phyloP scores from a whole-genome alignment of 2,888 invertebrate genomes.

The Agrotis clavis region DNA sequence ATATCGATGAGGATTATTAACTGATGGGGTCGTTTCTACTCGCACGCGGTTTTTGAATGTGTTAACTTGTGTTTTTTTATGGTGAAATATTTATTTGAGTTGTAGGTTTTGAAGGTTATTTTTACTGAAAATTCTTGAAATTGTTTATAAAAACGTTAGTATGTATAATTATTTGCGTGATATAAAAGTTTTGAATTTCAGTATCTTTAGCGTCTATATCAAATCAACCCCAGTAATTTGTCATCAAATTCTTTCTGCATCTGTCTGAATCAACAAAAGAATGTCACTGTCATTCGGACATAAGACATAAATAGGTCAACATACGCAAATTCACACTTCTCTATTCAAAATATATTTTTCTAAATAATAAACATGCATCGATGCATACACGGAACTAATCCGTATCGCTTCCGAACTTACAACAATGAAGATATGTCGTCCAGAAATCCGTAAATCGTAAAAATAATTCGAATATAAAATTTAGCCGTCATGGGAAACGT shows the following conservation, averaged over 20 bases:
- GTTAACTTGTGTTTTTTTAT: not conserved
- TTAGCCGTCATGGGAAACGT: conserved; percentile 89
- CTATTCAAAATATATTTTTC: conserved; percentile 54
- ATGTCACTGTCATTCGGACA: conserved; percentile 8
- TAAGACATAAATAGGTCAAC: conserved; percentile 28
- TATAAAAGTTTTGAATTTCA: not conserved
- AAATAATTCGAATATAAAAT: conserved; percentile 82
- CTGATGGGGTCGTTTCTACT: conserved; percentile 64
- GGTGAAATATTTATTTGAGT: not conserved
- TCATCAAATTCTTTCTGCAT: conserved; percentile 25
- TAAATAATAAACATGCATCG: conserved; percentile 71
- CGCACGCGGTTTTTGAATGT: conserved; percentile 54
- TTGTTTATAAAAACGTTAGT: not conserved
- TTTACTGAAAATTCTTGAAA: not conserved
- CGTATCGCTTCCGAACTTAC: conserved; percentile 82
- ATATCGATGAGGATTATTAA: conserved; percentile 74
- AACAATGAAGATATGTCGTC: conserved; percentile 80
- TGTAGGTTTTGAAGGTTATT: not conserved
- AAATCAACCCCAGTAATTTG: conserved; percentile 20
- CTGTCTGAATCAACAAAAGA: conserved; percentile 34
- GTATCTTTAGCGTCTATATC: not conserved
- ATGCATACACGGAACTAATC: conserved; percentile 84
- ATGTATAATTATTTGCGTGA: not conserved
- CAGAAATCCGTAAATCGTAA: conserved; percentile 75
- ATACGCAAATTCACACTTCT: conserved; percentile 55